Conservation (phyloP, 2,113 vertebrate species). For the Ranitomeya imitator region DNA sequence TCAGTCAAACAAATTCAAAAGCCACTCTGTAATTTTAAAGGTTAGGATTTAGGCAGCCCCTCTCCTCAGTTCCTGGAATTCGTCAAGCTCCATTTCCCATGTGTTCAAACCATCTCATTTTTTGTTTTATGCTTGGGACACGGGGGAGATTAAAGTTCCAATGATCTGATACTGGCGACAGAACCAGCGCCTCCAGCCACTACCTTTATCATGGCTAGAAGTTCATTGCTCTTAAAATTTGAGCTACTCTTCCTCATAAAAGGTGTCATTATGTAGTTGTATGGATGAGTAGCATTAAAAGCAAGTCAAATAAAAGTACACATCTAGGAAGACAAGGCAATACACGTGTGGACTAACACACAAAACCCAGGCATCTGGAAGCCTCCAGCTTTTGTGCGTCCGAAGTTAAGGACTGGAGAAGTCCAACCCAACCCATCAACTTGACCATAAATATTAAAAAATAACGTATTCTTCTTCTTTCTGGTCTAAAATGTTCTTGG, state of each 20-base stretch:
- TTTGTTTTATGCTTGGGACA: not conserved
- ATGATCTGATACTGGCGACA: not conserved
- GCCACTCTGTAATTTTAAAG: not conserved
- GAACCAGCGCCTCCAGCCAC: not conserved
- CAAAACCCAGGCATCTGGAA: not conserved
- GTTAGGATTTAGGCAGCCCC: not conserved
- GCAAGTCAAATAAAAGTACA: constrained; percentile 8
- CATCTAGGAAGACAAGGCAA: not conserved
- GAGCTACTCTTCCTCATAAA: not conserved
- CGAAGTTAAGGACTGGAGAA: not conserved
- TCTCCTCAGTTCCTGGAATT: constrained; percentile 5
- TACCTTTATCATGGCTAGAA: not conserved
- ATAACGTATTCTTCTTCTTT: no score
- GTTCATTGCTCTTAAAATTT: not conserved
- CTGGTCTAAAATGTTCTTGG: no score
- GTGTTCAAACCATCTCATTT: not conserved
- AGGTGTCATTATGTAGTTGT: not conserved
- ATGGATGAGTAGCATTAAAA: not conserved
- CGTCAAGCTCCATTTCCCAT: constrained; percentile 9
- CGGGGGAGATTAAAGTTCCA: not conserved
- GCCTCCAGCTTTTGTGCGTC: not conserved
- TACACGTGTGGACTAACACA: not conserved
- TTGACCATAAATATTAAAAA: not conserved
- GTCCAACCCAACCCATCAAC: not conserved
- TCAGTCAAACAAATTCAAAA: not conserved